These are phyloP conservation scores for Synanthedon vespiformis DNA, from an alignment of 2,888 invertebrate genomes.

Conservation along the genomic window DNA sequence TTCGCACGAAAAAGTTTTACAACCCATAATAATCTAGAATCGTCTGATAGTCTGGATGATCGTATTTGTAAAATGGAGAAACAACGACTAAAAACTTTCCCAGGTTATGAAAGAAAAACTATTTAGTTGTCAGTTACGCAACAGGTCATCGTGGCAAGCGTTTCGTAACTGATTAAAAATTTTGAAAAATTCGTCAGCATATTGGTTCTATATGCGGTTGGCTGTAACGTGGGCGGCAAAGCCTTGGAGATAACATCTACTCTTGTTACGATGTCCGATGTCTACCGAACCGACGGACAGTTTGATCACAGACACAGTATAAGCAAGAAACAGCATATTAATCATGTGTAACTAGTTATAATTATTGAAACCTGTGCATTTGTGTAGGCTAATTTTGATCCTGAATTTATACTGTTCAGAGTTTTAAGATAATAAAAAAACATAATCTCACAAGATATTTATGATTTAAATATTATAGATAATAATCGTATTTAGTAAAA, in stretches of 20 bases:
- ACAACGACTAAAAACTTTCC: slow-evolving; percentile 11
- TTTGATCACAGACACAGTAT: background rate
- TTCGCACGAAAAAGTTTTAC: no score
- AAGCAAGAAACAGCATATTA: background rate
- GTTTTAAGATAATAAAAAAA: no score
- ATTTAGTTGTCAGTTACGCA: slow-evolving; percentile 1
- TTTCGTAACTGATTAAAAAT: slow-evolving; percentile 33
- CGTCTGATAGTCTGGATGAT: no score
- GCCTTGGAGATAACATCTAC: slow-evolving; percentile 8
- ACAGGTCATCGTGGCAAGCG: slow-evolving; percentile 10
- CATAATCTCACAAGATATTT: no score
- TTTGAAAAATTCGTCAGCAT: slow-evolving; percentile 26
- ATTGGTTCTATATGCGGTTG: slow-evolving; percentile 3
- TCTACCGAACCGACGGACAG: background rate
- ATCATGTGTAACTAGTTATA: no score
- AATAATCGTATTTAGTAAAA: no score
- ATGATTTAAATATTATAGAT: no score
- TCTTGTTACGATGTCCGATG: slow-evolving; percentile 7
- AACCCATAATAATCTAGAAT: no score
- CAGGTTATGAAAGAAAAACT: slow-evolving; percentile 6
- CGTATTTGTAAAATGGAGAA: slow-evolving; percentile 21
- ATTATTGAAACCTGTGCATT: no score
- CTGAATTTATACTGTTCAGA: no score
- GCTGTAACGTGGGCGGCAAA: background rate
- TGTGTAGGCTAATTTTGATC: no score